Base-by-base conservation (phyloP, 2,888 invertebrate species). In the Pharmacophagus antenor region DNA sequence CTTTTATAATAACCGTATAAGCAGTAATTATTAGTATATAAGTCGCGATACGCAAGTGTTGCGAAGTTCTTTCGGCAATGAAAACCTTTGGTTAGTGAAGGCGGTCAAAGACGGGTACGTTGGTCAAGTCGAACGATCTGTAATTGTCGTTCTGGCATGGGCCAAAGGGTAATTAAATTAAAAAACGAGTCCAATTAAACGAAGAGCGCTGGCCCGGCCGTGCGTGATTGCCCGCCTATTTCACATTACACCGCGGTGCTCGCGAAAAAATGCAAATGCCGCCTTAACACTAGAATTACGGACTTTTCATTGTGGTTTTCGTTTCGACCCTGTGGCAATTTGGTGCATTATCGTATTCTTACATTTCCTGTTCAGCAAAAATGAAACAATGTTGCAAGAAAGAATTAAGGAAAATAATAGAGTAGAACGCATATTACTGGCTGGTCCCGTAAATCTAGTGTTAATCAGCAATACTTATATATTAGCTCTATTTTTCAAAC, bases 81-180 rank as follows among this genome's bases (percentile, higher is more conserved):
- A 25, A 56, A 50, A 50, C 44, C 18, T 57, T 51, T 31, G 22
- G 44, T 51, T 46, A 12, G 31, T 25, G 49, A 58, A 41, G 44
- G 41, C 49, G 42, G 48, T 37, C 41, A 48, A 54, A 17, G 27
- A n/a, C 23, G 25, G 31, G 27, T 42, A 21, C 21, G 54, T 21
- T 44, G 69, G 73, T 68, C 70, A 72, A 74, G 73, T 74, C 78
- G 79, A 78, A 79, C 82, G 79, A 83, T 82, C 77, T 82, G 79
- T 87, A 88, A 88, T 89, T 88, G 88, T 77, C 80, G 77, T 79
- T 71, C 77, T 80, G 82, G 82, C 82, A 79, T 80, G 77, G 90
- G 89, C 80, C 87, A 89, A 87, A 90, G 89, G 89, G 84, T 86
- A 90, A 90, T 90, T 89, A 89, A 88, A 90, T 90, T 89, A 90